Evolutionary conservation across 1,140 invertebrate species (phyloP), one percentile per base, ranked within the genome.

Genomic region (Diploscapter pachys): DNA sequence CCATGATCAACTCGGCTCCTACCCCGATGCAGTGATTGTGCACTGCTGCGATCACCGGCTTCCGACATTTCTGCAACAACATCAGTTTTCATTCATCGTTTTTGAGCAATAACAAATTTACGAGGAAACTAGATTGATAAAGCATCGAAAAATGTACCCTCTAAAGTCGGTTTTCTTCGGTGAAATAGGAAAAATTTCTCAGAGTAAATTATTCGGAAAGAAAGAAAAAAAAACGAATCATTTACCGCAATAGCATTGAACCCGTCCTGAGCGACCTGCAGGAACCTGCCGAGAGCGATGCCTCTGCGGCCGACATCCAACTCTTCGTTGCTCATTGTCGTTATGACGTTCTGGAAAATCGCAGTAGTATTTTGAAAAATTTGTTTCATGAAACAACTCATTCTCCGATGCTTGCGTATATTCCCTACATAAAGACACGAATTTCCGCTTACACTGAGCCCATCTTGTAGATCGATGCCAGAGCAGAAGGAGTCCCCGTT

Each of bases 21-120:
- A 90, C 95, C 0, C 96, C 96, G 68, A 98, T 90, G 85, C 95
- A 98, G 0, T 91, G 92, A 79, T 88, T 90, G 88, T 98, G 94
- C 31, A 95, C 86, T 0, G 94, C 93, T 55, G 90, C 89, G 78
- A 98, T 91, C 0, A 98, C 91, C 5, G 95, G 95, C 86, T 98
- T 98, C 5, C 87, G 85, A 80, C 91, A 93, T 90, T 91, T 90
- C 88, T 96, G 94, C 52, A 72, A n/a, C 63, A 31, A 31, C 31
- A 31, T 31, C 31, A 31, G 50, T 4, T 13, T 53, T 31, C 57
- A 13, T n/a, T 53, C 13, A 13, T 6, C 2, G 65, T 13, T 67
- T n/a, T 5, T 54, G 50, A 67, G 4, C n/a, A 67, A 49, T 54
- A 9, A 8, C n/a, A 67, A 67, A 67, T 5, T 6, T 53, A 4